Evolutionary conservation across 2,797 vertebrate genomes (phyloP).

Genomic region (Girardinus metallicus): DNA sequence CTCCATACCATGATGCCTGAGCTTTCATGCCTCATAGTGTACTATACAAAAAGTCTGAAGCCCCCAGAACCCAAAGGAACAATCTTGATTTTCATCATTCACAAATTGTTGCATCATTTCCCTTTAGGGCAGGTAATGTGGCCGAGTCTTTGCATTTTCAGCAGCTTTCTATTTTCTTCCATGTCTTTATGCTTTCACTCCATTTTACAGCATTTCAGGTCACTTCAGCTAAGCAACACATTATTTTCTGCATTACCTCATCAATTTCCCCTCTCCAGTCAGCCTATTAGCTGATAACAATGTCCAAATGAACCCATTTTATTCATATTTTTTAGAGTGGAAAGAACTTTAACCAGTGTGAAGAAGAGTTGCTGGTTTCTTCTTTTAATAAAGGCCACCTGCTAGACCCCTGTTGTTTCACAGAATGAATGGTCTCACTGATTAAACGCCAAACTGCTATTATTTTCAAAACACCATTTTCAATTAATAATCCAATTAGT

Average conservation of each 20-base stretch:
- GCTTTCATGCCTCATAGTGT: not conserved
- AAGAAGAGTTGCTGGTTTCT: not conserved
- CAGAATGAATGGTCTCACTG: not conserved
- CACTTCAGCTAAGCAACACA: not conserved
- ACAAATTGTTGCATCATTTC: not conserved
- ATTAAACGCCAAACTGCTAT: not conserved
- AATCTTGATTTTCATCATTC: not conserved
- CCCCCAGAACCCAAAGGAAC: not conserved
- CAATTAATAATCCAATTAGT: not conserved
- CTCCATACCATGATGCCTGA: not conserved
- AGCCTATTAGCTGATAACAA: not conserved
- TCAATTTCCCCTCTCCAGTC: not conserved
- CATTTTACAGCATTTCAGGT: not conserved
- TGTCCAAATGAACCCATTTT: not conserved
- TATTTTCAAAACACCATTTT: constrained; percentile 2
- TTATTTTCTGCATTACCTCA: not conserved
- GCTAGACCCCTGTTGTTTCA: not conserved
- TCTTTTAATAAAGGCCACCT: not conserved
- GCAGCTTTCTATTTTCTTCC: not conserved
- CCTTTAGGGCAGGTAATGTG: not conserved
- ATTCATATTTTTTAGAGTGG: not conserved
- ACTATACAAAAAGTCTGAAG: not conserved
- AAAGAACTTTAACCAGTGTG: not conserved
- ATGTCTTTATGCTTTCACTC: not conserved
- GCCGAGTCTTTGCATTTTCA: not conserved